These are phyloP conservation scores for Callorhinus ursinus DNA, from an alignment of 2,113 vertebrate genomes.

Conservation along the genomic window DNA sequence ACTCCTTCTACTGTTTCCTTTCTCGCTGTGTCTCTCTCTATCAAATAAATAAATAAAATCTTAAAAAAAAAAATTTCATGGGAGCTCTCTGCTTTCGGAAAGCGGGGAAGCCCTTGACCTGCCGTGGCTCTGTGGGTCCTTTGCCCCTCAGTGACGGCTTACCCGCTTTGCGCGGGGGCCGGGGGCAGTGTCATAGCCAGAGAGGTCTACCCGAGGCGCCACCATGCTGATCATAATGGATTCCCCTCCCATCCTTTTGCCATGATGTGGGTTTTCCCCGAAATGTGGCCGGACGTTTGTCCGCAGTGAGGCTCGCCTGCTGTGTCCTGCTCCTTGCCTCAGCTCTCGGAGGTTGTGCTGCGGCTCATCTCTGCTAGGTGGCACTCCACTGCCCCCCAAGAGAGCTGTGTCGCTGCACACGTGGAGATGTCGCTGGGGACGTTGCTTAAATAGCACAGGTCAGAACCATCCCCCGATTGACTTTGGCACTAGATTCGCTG, in stretches of 20 bases:
- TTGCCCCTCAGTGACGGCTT: background rate
- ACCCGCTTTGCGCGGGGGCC: background rate
- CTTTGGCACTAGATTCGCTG: background rate
- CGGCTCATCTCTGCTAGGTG: background rate
- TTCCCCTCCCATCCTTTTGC: accelerated
- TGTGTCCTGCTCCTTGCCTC: background rate
- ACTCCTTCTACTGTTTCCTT: too few relatives aligned
- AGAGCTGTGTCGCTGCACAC: background rate
- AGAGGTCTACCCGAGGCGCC: background rate
- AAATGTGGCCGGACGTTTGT: accelerated
- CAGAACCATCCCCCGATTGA: background rate
- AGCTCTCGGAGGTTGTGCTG: background rate
- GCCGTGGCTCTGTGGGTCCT: background rate
- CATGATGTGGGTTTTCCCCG: background rate
- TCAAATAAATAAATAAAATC: too few relatives aligned
- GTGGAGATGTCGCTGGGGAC: accelerated
- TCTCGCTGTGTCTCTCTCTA: too few relatives aligned
- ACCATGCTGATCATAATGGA: accelerated
- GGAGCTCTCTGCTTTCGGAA: background rate
- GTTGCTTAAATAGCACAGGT: background rate
- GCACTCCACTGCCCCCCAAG: background rate
- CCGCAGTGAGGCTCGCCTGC: background rate
- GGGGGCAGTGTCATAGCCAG: background rate
- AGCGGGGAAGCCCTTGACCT: background rate
- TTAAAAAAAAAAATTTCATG: too few relatives aligned